These are phyloP conservation scores for Aquatica leii DNA, from an alignment of 2,888 invertebrate genomes.

Conservation along the genomic window DNA sequence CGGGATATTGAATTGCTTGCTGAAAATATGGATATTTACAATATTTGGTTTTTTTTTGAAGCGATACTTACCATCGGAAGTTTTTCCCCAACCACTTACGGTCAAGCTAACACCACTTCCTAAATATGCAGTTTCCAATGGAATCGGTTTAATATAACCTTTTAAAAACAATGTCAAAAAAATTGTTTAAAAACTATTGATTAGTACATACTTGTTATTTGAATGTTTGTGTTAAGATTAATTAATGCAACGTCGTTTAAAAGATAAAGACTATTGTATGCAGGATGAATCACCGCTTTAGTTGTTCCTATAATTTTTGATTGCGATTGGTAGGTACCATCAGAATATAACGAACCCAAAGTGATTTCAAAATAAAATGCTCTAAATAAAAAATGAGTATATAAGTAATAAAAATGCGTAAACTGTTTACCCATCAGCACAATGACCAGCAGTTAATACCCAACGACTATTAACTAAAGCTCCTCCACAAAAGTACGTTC, in stretches of 20 bases:
- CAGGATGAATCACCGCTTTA: constrained; percentile 28
- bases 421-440: constrained; percentile 21
- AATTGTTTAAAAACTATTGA: not conserved
- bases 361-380: not conserved
- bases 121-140: constrained; percentile 30
- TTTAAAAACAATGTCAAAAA: too few species aligned
- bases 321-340: not conserved
- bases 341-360: constrained; percentile 12
- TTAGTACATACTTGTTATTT: too few species aligned
- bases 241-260: constrained; percentile 44
- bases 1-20: too few species aligned
- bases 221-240: too few species aligned
- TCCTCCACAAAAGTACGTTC: constrained; percentile 22
- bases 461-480: constrained; percentile 23
- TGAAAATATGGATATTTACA: too few species aligned
- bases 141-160: constrained; percentile 41
- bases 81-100: constrained; percentile 48
- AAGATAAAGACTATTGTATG: constrained; percentile 28
- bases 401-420: not conserved
- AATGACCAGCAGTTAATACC: constrained; percentile 30
- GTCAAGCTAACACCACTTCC: constrained; percentile 16
- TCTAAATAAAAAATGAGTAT: constrained; percentile 21
- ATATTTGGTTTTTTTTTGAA: too few species aligned
- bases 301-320: not conserved
- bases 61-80: constrained; percentile 43